These are phyloP conservation scores for Dipus sagitta DNA, from an alignment of 2,797 vertebrate species.

Conservation along the genomic window DNA sequence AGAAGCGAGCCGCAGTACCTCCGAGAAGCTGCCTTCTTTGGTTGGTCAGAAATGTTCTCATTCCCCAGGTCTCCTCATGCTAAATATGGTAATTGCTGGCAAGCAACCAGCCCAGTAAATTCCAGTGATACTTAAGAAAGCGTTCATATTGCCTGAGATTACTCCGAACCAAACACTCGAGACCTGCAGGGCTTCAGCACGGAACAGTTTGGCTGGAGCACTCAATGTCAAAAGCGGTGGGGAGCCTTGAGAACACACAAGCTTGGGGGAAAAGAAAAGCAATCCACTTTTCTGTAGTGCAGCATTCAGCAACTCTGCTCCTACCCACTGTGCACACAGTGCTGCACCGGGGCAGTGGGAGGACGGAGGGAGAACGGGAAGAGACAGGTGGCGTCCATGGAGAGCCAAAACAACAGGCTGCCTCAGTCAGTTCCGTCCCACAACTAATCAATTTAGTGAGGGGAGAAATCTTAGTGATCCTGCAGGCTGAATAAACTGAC, in stretches of 20 bases:
- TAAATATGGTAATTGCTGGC: conserved; percentile 80
- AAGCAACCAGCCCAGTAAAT: conserved; percentile 75
- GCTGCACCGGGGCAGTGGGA: not conserved
- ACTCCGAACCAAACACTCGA: conserved; percentile 66
- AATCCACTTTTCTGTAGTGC: conserved; percentile 71
- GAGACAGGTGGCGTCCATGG: conserved; percentile 70
- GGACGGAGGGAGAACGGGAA: conserved; percentile 59
- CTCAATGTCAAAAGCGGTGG: conserved; percentile 69
- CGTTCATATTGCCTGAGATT: conserved; percentile 76
- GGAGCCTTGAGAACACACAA: conserved; percentile 67
- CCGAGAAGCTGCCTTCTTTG: conserved; percentile 66
- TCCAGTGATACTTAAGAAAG: conserved; percentile 79
- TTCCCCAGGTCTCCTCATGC: conserved; percentile 75
- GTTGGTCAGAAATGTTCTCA: conserved; percentile 73
- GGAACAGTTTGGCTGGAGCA: conserved; percentile 49
- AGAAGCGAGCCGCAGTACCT: conserved; percentile 13
- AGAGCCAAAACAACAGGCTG: conserved; percentile 76
- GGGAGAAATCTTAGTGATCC: conserved; percentile 38
- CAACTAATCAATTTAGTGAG: conserved; percentile 72
- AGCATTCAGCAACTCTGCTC: conserved; percentile 76
- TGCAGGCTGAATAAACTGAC: conserved; percentile 24
- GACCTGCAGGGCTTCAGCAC: conserved; percentile 30
- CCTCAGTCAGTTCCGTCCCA: conserved; percentile 62
- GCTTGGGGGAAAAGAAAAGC: conserved; percentile 33
- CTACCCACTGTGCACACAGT: conserved; percentile 69